Percentiles rank a stretch among this genome's conserved stretches.
Evolutionary conservation across 2,113 vertebrate species (phyloP).

Genomic region (Gadus macrocephalus): DNA sequence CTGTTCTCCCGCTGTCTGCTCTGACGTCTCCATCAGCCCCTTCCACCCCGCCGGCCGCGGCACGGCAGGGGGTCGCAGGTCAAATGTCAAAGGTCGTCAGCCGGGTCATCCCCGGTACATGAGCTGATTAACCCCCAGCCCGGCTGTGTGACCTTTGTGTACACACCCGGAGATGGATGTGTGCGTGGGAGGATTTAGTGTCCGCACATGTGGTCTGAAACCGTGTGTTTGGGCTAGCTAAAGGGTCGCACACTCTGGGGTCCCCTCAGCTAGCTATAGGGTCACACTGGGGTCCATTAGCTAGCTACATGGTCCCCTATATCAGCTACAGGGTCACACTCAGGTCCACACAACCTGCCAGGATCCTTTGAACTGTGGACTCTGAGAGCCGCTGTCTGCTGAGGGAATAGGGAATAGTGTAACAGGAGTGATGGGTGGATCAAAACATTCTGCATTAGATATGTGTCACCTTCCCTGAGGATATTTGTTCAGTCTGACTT

Average conservation of each 20-base stretch:
- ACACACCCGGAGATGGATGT: slow-evolving; percentile 40
- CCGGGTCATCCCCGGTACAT: slow-evolving; percentile 43
- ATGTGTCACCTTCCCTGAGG: no score
- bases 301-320: background rate
- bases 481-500: no score
- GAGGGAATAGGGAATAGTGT: background rate
- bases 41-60: background rate
- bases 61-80: background rate
- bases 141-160: slow-evolving; percentile 20
- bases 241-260: slow-evolving; percentile 46
- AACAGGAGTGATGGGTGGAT: background rate
- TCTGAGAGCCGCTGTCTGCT: slow-evolving; percentile 50
- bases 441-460: no score
- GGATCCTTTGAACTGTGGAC: slow-evolving; percentile 57
- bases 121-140: slow-evolving; percentile 47
- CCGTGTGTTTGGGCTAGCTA: slow-evolving; percentile 24
- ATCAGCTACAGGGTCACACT: no score
- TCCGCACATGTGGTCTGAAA: slow-evolving; percentile 34
- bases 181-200: slow-evolving; percentile 44
- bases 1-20: no score
- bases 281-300: no score
- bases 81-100: background rate
- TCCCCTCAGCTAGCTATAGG: no score
- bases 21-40: background rate
- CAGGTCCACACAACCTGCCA: slow-evolving; percentile 31